Base-by-base conservation (phyloP, 2,888 invertebrate species). In the Drosophila meridiana region DNA sequence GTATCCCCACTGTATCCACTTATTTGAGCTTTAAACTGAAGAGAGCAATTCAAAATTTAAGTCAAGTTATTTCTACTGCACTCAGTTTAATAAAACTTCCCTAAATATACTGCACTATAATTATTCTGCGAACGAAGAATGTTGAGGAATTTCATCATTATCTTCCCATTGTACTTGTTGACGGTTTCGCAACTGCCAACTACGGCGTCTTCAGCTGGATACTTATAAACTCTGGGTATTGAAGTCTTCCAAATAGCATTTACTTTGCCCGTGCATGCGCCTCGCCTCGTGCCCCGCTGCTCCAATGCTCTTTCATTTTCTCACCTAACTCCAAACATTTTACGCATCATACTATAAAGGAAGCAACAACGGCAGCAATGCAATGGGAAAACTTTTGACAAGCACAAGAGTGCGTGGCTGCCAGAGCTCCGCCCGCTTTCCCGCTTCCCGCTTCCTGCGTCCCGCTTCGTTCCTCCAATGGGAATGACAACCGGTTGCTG, bases 241-340 rank as follows among this genome's bases (percentile, higher is more conserved):
- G 88, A 89, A 86, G 85, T 75, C 78, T 89, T 47, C 86, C 70
- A 85, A 89, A 89, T 86, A 89, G 88, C 87, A 87, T 86, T 86
- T 89, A 80, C 89, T 87, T 82, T 76, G 58, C 60, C 42, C 73
- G 26, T 36, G 52, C 52, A 26, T 26, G 3, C 36, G 38, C 6
- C 38, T 9, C 28, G 38, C 8, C 28, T 14, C 52, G 32, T 62
- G 26, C 14, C 8, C 58, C 28, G 34, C 4, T 28, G n/a, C 47
- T n/a, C 26, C 74, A 69, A 69, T 73, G 60, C 47, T 64, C 66
- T 61, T 58, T 62, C 79, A 82, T 76, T 82, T 84, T 89, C 82
- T 71, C 87, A 79, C 86, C 85, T 73, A 78, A 80, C 83, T 87
- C 42, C 50, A 67, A 76, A 72, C 80, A 78, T 86, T 86, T 89